Percentiles rank a stretch among this genome's conserved stretches.
Evolutionary conservation across 1,140 invertebrate genomes (phyloP).

Genomic region (Nasonia vitripennis): DNA sequence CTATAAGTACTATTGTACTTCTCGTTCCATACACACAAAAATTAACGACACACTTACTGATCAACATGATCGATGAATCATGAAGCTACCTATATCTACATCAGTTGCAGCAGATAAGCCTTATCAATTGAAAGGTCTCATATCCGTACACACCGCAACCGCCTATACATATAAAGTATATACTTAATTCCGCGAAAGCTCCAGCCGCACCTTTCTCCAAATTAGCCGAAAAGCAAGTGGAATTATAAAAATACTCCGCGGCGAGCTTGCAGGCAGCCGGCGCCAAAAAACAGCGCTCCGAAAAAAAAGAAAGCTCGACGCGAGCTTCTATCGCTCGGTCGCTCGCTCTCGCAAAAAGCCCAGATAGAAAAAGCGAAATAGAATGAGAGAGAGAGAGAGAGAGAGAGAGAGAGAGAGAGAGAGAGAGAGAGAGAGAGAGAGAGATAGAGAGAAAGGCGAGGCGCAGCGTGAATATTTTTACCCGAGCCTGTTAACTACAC

Average conservation of each 20-base stretch:
- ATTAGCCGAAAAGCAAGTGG: not conserved
- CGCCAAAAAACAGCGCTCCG: not conserved
- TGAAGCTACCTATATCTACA: no score
- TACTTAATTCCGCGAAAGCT: not conserved
- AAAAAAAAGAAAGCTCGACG: not conserved
- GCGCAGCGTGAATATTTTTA: slow-evolving; percentile 67
- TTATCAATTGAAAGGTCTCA: no score
- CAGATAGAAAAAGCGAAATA: not conserved
- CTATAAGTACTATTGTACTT: no score
- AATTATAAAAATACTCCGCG: not conserved
- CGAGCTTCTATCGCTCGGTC: not conserved
- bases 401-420: not conserved
- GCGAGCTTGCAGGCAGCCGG: not conserved
- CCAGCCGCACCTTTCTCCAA: not conserved
- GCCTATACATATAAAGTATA: no score
- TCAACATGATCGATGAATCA: no score
- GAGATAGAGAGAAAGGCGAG: slow-evolving; percentile 13
- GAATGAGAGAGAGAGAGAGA: not conserved
- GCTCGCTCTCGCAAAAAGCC: not conserved
- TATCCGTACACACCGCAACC: no score
- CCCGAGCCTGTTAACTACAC: slow-evolving; percentile 67
- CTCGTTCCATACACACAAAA: no score
- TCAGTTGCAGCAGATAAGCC: no score
- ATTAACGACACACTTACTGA: no score
- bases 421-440: not conserved